Conservation (phyloP, 2,113 vertebrate genomes). For the Melanotaenia duboulayi region DNA sequence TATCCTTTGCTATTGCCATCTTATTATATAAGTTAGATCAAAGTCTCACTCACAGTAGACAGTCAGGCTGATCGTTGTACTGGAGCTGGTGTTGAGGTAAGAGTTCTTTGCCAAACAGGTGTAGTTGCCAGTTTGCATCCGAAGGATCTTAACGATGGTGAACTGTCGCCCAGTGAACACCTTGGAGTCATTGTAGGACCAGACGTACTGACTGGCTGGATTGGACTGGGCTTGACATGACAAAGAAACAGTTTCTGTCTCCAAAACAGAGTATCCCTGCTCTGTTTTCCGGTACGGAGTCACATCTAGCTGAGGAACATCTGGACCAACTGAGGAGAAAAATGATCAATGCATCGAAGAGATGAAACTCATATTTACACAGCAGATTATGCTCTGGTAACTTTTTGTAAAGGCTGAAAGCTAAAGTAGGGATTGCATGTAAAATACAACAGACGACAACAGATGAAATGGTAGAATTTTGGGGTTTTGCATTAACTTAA, state of each 20-base stretch:
- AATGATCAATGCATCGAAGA: neutral
- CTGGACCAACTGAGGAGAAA: constrained; percentile 84
- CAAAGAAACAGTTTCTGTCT: constrained; percentile 87
- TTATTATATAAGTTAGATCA: too few species aligned
- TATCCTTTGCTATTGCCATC: too few species aligned
- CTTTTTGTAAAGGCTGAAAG: too few species aligned
- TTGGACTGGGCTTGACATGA: constrained; percentile 89
- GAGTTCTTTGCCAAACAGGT: constrained; percentile 90
- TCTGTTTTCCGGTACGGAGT: constrained; percentile 85
- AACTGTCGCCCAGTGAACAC: constrained; percentile 83
- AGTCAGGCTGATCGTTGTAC: constrained; percentile 85
- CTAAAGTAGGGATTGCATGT: too few species aligned
- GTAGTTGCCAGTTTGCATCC: constrained; percentile 87
- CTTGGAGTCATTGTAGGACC: constrained; percentile 91
- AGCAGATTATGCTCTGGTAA: too few species aligned
- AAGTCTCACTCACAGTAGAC: constrained; percentile 89
- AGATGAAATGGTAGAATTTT: too few species aligned
- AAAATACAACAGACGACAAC: too few species aligned
- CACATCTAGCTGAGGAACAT: constrained; percentile 86
- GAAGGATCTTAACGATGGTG: constrained; percentile 83
- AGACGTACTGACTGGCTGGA: constrained; percentile 89
- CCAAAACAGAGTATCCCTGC: constrained; percentile 87
- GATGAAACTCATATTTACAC: neutral
- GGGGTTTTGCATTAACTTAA: too few species aligned
- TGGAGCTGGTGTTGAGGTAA: constrained; percentile 86